These are phyloP conservation scores for Hydractinia echinata DNA, from an alignment of 30 jellyfish, hydroid and myxozoan genomes.

Conservation along the genomic window DNA sequence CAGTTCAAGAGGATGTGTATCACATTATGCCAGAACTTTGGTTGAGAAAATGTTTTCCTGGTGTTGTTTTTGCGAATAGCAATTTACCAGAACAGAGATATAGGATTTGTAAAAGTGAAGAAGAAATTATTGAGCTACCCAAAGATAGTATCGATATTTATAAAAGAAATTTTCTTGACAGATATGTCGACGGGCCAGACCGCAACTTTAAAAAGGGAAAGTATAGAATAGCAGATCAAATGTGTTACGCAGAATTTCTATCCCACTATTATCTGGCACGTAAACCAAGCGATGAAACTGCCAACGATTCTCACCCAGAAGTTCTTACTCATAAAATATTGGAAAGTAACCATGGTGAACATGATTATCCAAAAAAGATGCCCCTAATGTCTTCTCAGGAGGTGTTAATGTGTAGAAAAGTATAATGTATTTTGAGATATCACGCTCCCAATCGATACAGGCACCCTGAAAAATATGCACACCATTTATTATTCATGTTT, in stretches of 20 bases:
- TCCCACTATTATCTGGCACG: too few relatives aligned
- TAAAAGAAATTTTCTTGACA: constrained; percentile 10
- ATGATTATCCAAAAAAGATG: too few relatives aligned
- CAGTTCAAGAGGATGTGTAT: constrained; percentile 7
- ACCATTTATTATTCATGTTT: too few relatives aligned
- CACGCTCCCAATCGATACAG: too few relatives aligned
- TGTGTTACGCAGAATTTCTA: constrained; percentile 23
- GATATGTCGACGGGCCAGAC: constrained; percentile 20
- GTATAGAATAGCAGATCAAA: not conserved
- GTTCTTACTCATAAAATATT: too few relatives aligned
- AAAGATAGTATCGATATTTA: not conserved
- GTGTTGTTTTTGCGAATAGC: constrained; percentile 9
- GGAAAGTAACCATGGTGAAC: too few relatives aligned
- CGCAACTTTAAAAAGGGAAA: not conserved
- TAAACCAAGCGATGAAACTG: too few relatives aligned
- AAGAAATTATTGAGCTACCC: constrained; percentile 14
- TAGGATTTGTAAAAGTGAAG: not conserved
- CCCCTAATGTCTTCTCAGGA: too few relatives aligned
- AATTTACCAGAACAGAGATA: constrained; percentile 24
- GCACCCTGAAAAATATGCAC: too few relatives aligned
- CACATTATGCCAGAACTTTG: constrained; percentile 21
- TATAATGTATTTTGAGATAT: too few relatives aligned
- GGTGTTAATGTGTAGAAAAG: too few relatives aligned
- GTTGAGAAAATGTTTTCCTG: constrained; percentile 9
- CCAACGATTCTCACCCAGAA: too few relatives aligned